Evolutionary conservation across 2,797 vertebrate species (phyloP), one percentile per base, ranked within the genome.

Genomic region (Hydrocynus forskahlii): DNA sequence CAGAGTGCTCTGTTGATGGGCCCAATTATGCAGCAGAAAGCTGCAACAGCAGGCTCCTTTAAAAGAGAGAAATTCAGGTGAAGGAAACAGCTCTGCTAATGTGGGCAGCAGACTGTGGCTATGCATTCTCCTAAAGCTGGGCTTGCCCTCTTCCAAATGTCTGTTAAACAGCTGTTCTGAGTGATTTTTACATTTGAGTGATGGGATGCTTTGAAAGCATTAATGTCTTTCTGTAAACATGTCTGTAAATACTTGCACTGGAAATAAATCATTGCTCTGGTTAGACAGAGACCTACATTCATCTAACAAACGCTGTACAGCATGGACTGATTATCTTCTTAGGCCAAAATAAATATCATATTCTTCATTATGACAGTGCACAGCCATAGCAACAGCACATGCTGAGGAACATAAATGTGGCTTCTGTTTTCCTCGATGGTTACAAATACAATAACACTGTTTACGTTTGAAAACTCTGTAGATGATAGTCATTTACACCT

Each of bases 1-100:
- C 35, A 57, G 48, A 64, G 19, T 71, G 54, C 8, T 35, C 63
- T 63, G 70, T 55, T 79, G 50, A 85, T 57, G 54, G 76, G 64
- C 29, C 35, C 12, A 72, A 52, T 81, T 78, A 66, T 63, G 54
- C 43, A 19, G 29, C 29, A 70, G 69, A 80, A 80, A 62, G 14
- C 45, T 73, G 7, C 48, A 80, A 17, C 14, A 67, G 74, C 68
- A 66, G 55, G 75, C 52, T 43, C 50, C 67, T 69, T 57, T 79
- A 69, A n/a, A 19, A 69, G 10, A 70, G 1, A 19, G 12, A 45
- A 63, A 55, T 13, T 10, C 35, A 29, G 29, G 70, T 72, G 38
- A 74, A 25, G 19, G 17, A 60, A 79, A 40, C n/a, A 25, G 4
- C 7, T 63, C 23, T 79, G 75, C 7, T 78, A 74, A 74, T 64